Conservation (phyloP, 2,113 vertebrate species). For the Notarius quadriscutis region DNA sequence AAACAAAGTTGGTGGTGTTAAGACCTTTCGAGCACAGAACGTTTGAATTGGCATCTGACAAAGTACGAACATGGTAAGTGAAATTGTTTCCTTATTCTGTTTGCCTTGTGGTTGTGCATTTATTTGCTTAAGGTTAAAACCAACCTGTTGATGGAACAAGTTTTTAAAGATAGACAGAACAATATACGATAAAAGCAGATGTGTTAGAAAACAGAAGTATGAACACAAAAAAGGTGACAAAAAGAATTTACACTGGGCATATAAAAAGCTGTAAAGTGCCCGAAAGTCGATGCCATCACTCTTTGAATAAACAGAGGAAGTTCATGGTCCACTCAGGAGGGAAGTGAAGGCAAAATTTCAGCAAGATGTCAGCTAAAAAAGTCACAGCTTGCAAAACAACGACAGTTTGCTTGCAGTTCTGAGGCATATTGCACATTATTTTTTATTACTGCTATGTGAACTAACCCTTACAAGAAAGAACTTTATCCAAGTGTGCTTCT, state of each 20-base stretch:
- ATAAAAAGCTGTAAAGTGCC: background rate
- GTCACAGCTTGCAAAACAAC: slow-evolving; percentile 3
- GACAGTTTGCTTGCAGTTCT: background rate
- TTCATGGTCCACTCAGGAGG: background rate
- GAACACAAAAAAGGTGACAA: background rate
- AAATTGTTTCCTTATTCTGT: slow-evolving; percentile 3
- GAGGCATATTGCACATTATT: slow-evolving; percentile 48
- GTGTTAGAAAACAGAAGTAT: background rate
- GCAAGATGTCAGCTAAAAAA: slow-evolving; percentile 32
- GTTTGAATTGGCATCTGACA: slow-evolving; percentile 28
- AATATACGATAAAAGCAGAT: background rate
- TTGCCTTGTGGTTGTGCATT: slow-evolving; percentile 40
- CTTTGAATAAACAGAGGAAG: slow-evolving; percentile 36
- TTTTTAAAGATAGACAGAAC: background rate
- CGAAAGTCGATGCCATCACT: slow-evolving; percentile 18
- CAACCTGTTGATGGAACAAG: background rate
- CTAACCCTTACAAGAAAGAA: background rate
- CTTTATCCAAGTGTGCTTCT: too few relatives aligned
- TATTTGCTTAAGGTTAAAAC: slow-evolving; percentile 44
- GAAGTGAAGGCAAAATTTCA: slow-evolving; percentile 34
- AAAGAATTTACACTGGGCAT: background rate
- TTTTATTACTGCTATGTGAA: background rate
- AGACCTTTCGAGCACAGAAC: slow-evolving; percentile 11
- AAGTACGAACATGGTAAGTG: slow-evolving; percentile 66
- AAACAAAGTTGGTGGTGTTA: background rate